Evolutionary conservation across 2,797 vertebrate species (phyloP).

Genomic region (Arnoldichthys spilopterus): DNA sequence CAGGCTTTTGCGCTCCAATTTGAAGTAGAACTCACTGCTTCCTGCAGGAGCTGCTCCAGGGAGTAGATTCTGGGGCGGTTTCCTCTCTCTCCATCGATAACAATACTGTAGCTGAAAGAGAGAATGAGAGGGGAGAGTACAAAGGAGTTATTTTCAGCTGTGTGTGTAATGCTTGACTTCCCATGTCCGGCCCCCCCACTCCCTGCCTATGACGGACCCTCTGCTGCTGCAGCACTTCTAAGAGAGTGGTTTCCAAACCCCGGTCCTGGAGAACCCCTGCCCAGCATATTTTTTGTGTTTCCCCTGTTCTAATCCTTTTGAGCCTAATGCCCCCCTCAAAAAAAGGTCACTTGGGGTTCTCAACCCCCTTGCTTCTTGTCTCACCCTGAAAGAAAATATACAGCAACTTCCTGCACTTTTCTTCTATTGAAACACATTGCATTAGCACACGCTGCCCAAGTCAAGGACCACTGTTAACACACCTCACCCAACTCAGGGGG

Average conservation of each 20-base stretch:
- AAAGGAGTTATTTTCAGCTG: slow-evolving; percentile 68
- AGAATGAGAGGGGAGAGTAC: slow-evolving; percentile 39
- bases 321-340: not conserved
- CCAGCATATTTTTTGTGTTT: not conserved
- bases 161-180: slow-evolving; percentile 57
- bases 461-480: too few species aligned
- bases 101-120: slow-evolving; percentile 86
- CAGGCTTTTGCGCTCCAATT: slow-evolving; percentile 48
- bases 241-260: not conserved
- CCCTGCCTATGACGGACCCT: slow-evolving; percentile 55
- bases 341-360: too few species aligned
- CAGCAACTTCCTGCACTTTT: too few species aligned
- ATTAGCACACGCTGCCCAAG: not conserved
- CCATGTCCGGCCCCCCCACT: slow-evolving; percentile 67
- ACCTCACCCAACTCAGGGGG: too few species aligned
- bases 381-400: too few species aligned
- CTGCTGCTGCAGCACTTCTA: slow-evolving; percentile 48
- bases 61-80: slow-evolving; percentile 93
- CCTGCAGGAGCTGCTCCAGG: slow-evolving; percentile 91
- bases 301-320: not conserved
- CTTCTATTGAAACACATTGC: not conserved
- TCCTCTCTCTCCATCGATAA: slow-evolving; percentile 91
- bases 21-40: slow-evolving; percentile 84
- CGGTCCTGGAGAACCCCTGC: not conserved
- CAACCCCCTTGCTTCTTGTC: too few species aligned